Conservation (phyloP, 92 coral and sea anemone species). For the Plumapathes pennacea region DNA sequence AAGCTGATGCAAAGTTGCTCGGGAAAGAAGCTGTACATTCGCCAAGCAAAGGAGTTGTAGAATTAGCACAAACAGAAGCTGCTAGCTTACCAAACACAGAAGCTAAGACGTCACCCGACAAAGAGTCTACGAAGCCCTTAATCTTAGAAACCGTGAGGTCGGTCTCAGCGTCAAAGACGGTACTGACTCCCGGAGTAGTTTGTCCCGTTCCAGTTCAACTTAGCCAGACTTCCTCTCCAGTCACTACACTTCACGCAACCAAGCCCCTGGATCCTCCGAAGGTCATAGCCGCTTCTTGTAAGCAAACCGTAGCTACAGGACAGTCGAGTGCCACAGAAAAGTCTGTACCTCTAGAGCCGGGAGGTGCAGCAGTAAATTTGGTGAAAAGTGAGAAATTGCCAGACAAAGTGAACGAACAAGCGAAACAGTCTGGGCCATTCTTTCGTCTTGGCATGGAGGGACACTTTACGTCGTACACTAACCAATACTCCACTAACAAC, state of each 20-base stretch:
- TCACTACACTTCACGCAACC: too few relatives aligned
- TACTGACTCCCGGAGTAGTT: too few relatives aligned
- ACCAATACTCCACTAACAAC: slow-evolving; percentile 79
- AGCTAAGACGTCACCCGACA: background rate
- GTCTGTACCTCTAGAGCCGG: background rate
- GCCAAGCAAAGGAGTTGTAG: background rate
- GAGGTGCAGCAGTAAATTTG: background rate
- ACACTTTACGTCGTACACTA: slow-evolving; percentile 66
- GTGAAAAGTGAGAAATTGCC: background rate
- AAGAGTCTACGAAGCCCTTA: too few relatives aligned
- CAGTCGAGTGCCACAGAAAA: background rate
- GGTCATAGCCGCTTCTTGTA: too few relatives aligned
- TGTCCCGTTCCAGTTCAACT: too few relatives aligned
- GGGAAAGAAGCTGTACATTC: slow-evolving; percentile 11
- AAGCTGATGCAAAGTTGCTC: too few relatives aligned
- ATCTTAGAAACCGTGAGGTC: too few relatives aligned
- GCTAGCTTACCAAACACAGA: background rate
- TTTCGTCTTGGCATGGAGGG: slow-evolving; percentile 93
- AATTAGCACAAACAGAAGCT: background rate
- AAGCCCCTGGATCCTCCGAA: too few relatives aligned
- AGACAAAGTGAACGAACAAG: slow-evolving; percentile 1
- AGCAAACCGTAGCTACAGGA: background rate
- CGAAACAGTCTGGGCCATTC: slow-evolving; percentile 32
- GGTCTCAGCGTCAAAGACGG: too few relatives aligned
- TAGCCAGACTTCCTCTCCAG: too few relatives aligned